Base-by-base conservation (phyloP, 2,113 vertebrate genomes). In the Planiliza haematocheilus region DNA sequence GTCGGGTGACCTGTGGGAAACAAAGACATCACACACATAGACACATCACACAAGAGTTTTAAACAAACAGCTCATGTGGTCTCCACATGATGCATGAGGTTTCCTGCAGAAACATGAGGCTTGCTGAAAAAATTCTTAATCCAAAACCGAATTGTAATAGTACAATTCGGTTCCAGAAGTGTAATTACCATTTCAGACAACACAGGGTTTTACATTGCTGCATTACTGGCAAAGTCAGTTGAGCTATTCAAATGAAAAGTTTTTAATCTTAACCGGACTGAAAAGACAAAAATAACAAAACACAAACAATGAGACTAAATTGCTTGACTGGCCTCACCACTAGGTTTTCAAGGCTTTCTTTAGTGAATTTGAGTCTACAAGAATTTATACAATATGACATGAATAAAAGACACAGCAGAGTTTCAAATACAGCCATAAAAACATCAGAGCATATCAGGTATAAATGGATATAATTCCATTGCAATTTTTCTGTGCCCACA, bases 1-100 rank as follows among this genome's bases (percentile, higher is more conserved):
- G 94, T 92, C 56, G 93, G 94, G 46, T 98, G 97, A 72, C 97
- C 97, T 98, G 81, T 7, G 68, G 85, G 64, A 42, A 62, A 76
- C n/a, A 59, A 52, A 11, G 21, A 89, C 52, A 85, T 34, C 61
- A n/a, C 18, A 78, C 46, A 86, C 11, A n/a, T n/a, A n/a, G n/a
- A n/a, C n/a, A n/a, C n/a, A n/a, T n/a, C n/a, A 85, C 17, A 53
- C 20, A 46, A 43, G 12, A 16, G 43, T 39, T 34, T 64, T 36
- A 70, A 65, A 81, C 46, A 68, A 12, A 61, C 10, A 3, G 48
- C 39, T 51, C 50, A 50, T 4, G 0, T 18, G 17, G 10, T 69
- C 49, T 20, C 41, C 20, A 57, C 13, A 24, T 34, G 16, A 36
- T 48, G 74, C 55, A 50, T 61, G 18, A 37, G 24, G 38, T 37